phyloP scores from a whole-genome alignment of 2,113 vertebrate genomes.

The Chascanopsetta lugubris region DNA sequence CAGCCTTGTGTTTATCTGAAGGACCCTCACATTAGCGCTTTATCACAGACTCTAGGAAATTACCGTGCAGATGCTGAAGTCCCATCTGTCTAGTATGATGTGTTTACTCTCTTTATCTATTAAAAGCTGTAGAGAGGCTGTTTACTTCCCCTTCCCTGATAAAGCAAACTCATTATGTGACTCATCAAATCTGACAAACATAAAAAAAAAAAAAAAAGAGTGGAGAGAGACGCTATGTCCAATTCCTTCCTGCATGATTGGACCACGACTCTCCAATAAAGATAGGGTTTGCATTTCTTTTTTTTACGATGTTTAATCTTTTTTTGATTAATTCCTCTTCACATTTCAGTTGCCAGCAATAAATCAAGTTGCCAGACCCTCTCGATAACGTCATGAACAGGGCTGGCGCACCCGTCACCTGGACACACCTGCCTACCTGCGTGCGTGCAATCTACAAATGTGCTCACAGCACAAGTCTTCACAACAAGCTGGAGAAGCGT shows the following conservation, averaged over 20 bases:
- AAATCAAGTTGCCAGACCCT: no score
- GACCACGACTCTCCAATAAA: background rate
- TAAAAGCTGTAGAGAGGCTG: constrained; percentile 13
- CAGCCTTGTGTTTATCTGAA: constrained; percentile 49
- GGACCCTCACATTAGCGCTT: constrained; percentile 35
- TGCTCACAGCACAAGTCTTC: no score
- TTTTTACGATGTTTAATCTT: no score
- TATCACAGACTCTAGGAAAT: constrained; percentile 32
- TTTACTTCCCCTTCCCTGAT: constrained; percentile 30
- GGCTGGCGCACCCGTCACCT: no score
- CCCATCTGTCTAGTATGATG: constrained; percentile 23
- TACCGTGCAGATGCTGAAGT: constrained; percentile 4
- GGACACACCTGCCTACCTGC: no score
- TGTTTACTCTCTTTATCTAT: constrained; percentile 5
- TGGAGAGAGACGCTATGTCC: background rate
- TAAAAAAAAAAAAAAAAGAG: background rate
- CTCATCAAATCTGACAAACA: constrained; percentile 28
- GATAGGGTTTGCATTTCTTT: background rate
- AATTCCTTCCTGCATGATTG: background rate
- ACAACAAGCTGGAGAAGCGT: no score
- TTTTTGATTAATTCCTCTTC: no score
- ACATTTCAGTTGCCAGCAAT: no score
- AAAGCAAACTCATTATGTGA: constrained; percentile 18
- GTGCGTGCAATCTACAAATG: no score
- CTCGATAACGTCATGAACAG: no score